These are phyloP conservation scores for Trissolcus japonicus DNA, from an alignment of 2,888 invertebrate species.

Conservation along the genomic window DNA sequence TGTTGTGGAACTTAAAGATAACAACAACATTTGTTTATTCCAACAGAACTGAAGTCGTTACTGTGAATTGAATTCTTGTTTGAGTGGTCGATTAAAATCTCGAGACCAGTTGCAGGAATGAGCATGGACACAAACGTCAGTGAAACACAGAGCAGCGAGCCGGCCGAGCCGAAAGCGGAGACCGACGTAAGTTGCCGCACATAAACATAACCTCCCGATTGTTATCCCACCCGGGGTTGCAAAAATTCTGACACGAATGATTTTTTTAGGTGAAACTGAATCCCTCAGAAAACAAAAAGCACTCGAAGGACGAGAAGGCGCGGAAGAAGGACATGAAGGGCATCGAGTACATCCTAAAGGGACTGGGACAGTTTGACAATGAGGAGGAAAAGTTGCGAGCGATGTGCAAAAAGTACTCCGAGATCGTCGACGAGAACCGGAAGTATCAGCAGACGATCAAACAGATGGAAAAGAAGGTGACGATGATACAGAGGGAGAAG, in stretches of 20 bases:
- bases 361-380: constrained; percentile 78
- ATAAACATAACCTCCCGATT: constrained; percentile 38
- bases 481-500: constrained; percentile 83
- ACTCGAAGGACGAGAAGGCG: constrained; percentile 73
- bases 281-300: constrained; percentile 42
- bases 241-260: constrained; percentile 10
- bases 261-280: constrained; percentile 9
- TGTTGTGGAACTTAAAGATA: too few species aligned
- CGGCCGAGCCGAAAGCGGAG: constrained; percentile 59
- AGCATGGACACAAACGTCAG: constrained; percentile 64
- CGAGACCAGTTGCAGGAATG: constrained; percentile 26
- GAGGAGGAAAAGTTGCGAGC: constrained; percentile 83
- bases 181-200: constrained; percentile 61
- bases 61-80: too few species aligned
- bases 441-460: constrained; percentile 80
- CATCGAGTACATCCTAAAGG: constrained; percentile 83
- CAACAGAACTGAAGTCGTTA: too few species aligned
- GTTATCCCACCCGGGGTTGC: neutral
- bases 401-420: constrained; percentile 86
- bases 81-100: neutral
- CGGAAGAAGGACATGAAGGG: constrained; percentile 80
- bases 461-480: constrained; percentile 80
- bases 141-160: constrained; percentile 59
- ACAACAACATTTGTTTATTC: neutral
- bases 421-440: constrained; percentile 85